These are phyloP conservation scores for Drymodes brunneopygia DNA, from an alignment of 2,113 vertebrate species.

Conservation along the genomic window DNA sequence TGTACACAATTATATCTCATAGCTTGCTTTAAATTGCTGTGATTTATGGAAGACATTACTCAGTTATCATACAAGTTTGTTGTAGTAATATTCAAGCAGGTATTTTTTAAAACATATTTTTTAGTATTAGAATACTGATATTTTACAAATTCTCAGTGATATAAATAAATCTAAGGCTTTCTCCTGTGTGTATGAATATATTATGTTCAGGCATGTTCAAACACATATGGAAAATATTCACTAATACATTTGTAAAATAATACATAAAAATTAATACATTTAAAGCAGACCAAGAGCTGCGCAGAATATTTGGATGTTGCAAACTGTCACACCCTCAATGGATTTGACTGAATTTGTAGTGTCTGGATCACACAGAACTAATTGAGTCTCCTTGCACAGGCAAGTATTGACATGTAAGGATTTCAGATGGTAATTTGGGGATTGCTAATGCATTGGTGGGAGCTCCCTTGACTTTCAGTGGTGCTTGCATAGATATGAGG, in stretches of 20 bases:
- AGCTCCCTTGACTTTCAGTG: neutral
- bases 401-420: neutral
- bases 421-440: neutral
- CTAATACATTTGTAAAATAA: neutral
- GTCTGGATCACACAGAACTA: neutral
- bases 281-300: neutral
- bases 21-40: constrained; percentile 7
- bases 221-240: neutral
- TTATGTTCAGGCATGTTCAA: neutral
- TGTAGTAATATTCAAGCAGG: neutral
- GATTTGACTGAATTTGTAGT: neutral
- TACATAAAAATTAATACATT: neutral
- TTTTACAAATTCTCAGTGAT: neutral
- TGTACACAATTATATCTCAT: neutral
- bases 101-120: neutral
- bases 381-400: neutral
- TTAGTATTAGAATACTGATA: neutral
- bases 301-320: neutral
- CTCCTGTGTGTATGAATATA: neutral
- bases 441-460: neutral
- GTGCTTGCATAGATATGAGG: neutral
- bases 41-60: neutral
- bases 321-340: neutral
- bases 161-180: neutral
- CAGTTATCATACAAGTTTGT: neutral